A percentile compares a stretch with the other conserved stretches of the same genome.
Conservation (phyloP, 2,113 vertebrate genomes). For the Mesembrinibis cayennensis region DNA sequence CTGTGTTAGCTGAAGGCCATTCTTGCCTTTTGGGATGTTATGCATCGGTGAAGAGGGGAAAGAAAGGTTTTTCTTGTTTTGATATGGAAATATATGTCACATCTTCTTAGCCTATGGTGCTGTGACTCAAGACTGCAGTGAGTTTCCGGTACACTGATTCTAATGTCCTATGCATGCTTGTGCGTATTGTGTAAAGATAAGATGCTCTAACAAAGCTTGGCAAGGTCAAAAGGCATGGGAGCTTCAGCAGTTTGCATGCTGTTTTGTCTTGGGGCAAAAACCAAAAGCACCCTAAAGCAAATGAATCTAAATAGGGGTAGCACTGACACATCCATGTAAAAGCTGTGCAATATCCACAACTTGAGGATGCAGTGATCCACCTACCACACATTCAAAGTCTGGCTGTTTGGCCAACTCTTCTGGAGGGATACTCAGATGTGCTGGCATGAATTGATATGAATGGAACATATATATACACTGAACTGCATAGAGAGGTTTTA, state of each 20-base stretch:
- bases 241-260: slow-evolving; percentile 20
- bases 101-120: slow-evolving; percentile 65
- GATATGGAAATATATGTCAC: slow-evolving; percentile 72
- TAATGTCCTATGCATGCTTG: slow-evolving; percentile 48
- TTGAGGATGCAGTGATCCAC: neutral
- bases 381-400: neutral
- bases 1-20: slow-evolving; percentile 75
- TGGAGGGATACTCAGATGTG: neutral
- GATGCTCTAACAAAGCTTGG: slow-evolving; percentile 60
- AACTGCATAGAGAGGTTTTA: neutral
- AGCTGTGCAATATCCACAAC: neutral
- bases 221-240: slow-evolving; percentile 69
- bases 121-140: slow-evolving; percentile 60
- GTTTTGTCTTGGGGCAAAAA: slow-evolving; percentile 25
- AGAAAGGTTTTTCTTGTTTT: slow-evolving; percentile 72
- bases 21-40: slow-evolving; percentile 74
- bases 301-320: neutral
- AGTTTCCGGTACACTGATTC: slow-evolving; percentile 56
- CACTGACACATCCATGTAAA: neutral
- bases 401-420: neutral
- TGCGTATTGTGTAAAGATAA: slow-evolving; percentile 61
- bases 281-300: slow-evolving; percentile 6
- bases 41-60: slow-evolving; percentile 62
- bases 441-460: neutral
- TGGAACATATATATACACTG: neutral